Evolutionary conservation across 37 sponge, comb jelly and placozoan species (phyloP).

Genomic region (Chondrosia reniformis): DNA sequence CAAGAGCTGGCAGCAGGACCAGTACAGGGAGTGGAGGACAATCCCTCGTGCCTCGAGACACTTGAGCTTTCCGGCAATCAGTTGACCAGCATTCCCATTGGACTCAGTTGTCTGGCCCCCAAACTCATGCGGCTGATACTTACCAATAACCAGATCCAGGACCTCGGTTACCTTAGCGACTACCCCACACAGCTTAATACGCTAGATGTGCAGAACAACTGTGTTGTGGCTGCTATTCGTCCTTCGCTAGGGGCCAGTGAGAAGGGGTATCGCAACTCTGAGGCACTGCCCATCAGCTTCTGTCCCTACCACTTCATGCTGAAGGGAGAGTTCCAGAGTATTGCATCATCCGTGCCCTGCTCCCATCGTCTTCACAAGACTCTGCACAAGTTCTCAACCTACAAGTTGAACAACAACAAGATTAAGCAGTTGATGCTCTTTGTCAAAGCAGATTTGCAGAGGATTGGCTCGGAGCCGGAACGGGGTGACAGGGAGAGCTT

Average conservation of each 20-base stretch:
- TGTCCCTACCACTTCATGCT: not conserved
- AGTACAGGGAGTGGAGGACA: not conserved
- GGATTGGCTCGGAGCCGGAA: not conserved
- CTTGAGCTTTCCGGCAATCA: conserved; percentile 63
- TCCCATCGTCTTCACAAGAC: conserved; percentile 52
- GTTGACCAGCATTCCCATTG: conserved; percentile 46
- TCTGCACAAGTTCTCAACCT: conserved; percentile 50
- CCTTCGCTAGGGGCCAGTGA: not conserved
- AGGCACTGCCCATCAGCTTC: not conserved
- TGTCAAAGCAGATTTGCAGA: not conserved
- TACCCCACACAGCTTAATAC: conserved; percentile 62
- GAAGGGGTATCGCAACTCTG: not conserved
- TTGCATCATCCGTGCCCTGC: conserved; percentile 16
- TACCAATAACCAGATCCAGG: conserved; percentile 56
- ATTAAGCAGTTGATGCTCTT: conserved; percentile 61
- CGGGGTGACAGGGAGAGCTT: not conserved
- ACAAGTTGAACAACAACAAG: conserved; percentile 54
- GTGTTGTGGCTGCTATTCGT: conserved; percentile 50
- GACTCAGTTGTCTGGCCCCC: conserved; percentile 68
- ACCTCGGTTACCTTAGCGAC: conserved; percentile 57
- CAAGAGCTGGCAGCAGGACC: not conserved
- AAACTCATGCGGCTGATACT: conserved; percentile 64
- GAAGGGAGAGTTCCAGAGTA: not conserved
- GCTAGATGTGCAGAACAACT: conserved; percentile 60
- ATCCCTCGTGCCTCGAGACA: conserved; percentile 26